These are phyloP conservation scores for Vidua macroura DNA, from an alignment of 2,113 vertebrate species.

Conservation along the genomic window DNA sequence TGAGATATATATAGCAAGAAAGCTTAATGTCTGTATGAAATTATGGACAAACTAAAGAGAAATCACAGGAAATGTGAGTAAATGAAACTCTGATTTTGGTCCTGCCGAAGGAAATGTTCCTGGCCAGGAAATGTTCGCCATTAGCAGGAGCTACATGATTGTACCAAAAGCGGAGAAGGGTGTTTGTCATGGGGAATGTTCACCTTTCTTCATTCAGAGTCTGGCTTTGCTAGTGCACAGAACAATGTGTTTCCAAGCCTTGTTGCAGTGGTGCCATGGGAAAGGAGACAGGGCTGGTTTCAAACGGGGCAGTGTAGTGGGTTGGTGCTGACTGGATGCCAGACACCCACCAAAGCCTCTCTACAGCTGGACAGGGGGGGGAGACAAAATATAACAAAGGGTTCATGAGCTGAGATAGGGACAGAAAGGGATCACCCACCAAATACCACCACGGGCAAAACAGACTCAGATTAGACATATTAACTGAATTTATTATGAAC, in stretches of 20 bases:
- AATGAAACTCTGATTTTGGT: background rate
- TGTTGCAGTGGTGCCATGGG: background rate
- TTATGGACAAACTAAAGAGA: background rate
- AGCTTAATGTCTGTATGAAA: background rate
- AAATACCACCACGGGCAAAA: background rate
- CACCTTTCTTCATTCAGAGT: background rate
- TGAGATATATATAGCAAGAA: slow-evolving; percentile 37
- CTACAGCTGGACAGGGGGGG: background rate
- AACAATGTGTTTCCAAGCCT: background rate
- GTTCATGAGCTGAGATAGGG: background rate
- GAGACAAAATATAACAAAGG: background rate
- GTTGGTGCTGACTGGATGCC: background rate
- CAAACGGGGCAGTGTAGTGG: background rate
- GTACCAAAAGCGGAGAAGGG: background rate
- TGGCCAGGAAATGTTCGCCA: background rate
- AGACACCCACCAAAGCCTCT: background rate
- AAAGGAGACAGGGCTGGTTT: background rate
- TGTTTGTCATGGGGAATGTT: background rate
- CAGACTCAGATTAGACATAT: background rate
- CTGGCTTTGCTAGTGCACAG: background rate
- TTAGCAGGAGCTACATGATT: background rate
- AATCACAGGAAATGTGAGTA: background rate
- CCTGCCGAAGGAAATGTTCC: background rate
- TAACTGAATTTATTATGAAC: background rate
- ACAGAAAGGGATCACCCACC: background rate